A percentile compares a stretch with the other conserved stretches of the same genome.
phyloP scores from a whole-genome alignment of 2,888 invertebrate genomes.

The Tipula confusa region DNA sequence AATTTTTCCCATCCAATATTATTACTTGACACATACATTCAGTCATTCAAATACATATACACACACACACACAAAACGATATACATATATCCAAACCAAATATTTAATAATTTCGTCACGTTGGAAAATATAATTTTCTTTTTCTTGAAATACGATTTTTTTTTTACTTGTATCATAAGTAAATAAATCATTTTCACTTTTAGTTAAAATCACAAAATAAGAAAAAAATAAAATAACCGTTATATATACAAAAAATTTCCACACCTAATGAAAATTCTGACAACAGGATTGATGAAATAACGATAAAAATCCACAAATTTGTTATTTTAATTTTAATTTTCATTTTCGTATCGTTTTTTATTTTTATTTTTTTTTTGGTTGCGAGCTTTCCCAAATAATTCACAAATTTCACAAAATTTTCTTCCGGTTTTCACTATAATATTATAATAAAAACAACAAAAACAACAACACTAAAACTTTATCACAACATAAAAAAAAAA shows the following conservation, averaged over 20 bases:
- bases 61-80: background rate
- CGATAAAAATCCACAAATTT: conserved; percentile 20
- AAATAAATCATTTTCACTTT: conserved; percentile 25
- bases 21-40: background rate
- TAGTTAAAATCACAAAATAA: background rate
- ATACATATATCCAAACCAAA: background rate
- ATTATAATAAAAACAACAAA: background rate
- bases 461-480: background rate
- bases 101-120: conserved; percentile 16
- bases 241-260: background rate
- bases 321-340: conserved; percentile 20
- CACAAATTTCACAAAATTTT: background rate
- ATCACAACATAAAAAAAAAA: background rate
- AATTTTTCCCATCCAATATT: background rate
- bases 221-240: background rate
- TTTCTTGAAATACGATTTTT: background rate
- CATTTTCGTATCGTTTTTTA: background rate
- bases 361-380: background rate
- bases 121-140: conserved; percentile 20
- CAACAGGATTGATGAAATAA: conserved; percentile 25
- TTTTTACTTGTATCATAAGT: background rate
- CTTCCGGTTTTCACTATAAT: background rate
- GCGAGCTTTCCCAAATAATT: background rate
- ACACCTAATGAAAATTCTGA: conserved; percentile 25
- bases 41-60: background rate